Base-by-base conservation (phyloP, 2,797 vertebrate genomes). In the Basileuterus tristriatus region DNA sequence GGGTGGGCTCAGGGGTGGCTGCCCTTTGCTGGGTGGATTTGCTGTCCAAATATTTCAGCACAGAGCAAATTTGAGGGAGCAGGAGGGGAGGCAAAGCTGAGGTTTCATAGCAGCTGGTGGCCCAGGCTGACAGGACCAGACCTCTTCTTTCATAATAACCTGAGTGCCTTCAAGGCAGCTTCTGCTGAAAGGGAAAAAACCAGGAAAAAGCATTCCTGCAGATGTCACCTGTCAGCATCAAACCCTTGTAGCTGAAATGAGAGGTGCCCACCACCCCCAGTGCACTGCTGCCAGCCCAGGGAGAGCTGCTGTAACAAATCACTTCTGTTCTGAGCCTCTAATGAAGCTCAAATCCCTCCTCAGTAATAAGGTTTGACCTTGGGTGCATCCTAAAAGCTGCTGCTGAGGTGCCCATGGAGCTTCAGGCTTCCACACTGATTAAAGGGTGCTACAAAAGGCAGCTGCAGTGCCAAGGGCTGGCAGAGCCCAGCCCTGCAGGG, bases 261-360 rank as follows among this genome's bases (percentile, higher is more conserved):
- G 77, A 13, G 0, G 0, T 26, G 29, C 4, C 11, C 56, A 60
- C 15, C 39, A 15, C 34, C 52, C n/a, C 12, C 16, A 1, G 3
- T 12, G 36, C 72, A 6, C 18, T 4, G 6, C 83, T 59, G 65
- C 3, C 74, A 60, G 74, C 70, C 41, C 44, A 13, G 44, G 47
- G 65, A 75, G 41, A 84, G 82, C 52, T 67, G 49, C 69, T 78
- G 55, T 1, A 32, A 68, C 3, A 2, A 82, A 46, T 19, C 65
- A 8, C 67, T 56, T 32, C 63, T 88, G 39, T 20, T 72, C 83
- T n/a, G 36, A 58, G 68, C 68, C 46, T 21, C 46, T 91, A 46
- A 69, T 23, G 68, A 79, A 43, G 30, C n/a, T 87, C 27, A 74
- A 59, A 52, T 44, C 47, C 27, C 30, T 85, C 47, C 43, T 86